Percentiles rank a stretch among this genome's conserved stretches.
Evolutionary conservation across 2,113 vertebrate species (phyloP).

Genomic region (Galeopterus variegatus): DNA sequence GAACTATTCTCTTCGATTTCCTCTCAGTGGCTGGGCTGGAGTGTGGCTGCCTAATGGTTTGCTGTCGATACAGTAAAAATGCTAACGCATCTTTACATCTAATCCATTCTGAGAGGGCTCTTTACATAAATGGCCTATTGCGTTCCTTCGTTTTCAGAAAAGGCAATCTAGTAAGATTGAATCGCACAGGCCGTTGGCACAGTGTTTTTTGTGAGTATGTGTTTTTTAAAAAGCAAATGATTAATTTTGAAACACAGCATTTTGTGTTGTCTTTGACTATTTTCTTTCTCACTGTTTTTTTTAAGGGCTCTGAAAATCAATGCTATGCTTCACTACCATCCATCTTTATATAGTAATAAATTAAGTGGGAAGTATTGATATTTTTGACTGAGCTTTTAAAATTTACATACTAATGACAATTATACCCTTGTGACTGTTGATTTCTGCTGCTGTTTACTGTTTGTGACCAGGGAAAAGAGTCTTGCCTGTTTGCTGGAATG

Average conservation of each 20-base stretch:
- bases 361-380: slow-evolving; percentile 97
- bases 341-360: slow-evolving; percentile 99
- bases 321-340: slow-evolving; percentile 93
- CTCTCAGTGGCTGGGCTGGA: slow-evolving; percentile 86
- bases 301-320: slow-evolving; percentile 96
- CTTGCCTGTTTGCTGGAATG: background rate
- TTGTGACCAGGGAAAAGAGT: background rate
- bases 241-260: slow-evolving; percentile 92
- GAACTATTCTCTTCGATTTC: slow-evolving; percentile 87
- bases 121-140: slow-evolving; percentile 86
- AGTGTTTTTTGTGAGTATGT: background rate
- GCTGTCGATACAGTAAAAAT: slow-evolving; percentile 92
- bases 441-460: slow-evolving; percentile 84
- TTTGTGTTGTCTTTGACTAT: slow-evolving; percentile 92
- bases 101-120: slow-evolving; percentile 90
- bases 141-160: slow-evolving; percentile 85
- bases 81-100: slow-evolving; percentile 88
- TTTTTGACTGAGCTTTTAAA: slow-evolving; percentile 93
- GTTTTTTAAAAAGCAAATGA: slow-evolving; percentile 79
- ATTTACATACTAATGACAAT: slow-evolving; percentile 96
- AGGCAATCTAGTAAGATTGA: slow-evolving; percentile 86
- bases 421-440: slow-evolving; percentile 90
- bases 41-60: slow-evolving; percentile 88
- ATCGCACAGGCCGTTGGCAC: slow-evolving; percentile 74
- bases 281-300: slow-evolving; percentile 92